These are phyloP conservation scores for Ophion obscuratus DNA, from an alignment of 2,888 invertebrate species.

Conservation along the genomic window DNA sequence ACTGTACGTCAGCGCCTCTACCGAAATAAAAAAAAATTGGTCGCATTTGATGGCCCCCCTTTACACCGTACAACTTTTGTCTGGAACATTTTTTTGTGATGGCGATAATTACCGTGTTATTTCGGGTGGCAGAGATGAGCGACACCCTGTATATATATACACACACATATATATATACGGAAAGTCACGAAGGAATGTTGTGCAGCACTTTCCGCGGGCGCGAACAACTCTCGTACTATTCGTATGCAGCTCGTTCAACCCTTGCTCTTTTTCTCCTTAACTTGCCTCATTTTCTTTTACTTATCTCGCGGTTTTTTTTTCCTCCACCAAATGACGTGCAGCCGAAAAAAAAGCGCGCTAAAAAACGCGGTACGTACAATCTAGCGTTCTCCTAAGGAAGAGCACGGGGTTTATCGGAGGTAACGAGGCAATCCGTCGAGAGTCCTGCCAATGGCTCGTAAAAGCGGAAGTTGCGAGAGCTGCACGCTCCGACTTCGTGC, in stretches of 20 bases:
- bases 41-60: no score
- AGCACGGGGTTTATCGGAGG: constrained; percentile 27
- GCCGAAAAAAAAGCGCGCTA: no score
- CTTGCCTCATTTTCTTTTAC: not conserved
- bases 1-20: no score
- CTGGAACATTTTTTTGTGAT: no score
- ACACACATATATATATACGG: not conserved
- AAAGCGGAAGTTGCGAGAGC: constrained; percentile 50
- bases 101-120: no score
- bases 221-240: constrained; percentile 25
- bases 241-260: constrained; percentile 59
- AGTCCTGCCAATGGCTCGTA: constrained; percentile 59
- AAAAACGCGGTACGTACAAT: not conserved
- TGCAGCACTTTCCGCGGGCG: constrained; percentile 15
- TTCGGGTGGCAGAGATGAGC: no score
- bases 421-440: constrained; percentile 38
- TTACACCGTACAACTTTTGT: no score
- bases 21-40: no score
- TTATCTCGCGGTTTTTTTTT: constrained; percentile 20
- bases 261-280: constrained; percentile 14
- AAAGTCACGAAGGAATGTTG: constrained; percentile 38
- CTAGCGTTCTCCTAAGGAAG: constrained; percentile 6
- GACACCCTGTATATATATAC: no score
- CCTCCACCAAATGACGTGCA: no score
- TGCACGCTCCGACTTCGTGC: no score